phyloP scores from a whole-genome alignment of 2,797 vertebrate genomes.

The Pogoniulus pusillus region DNA sequence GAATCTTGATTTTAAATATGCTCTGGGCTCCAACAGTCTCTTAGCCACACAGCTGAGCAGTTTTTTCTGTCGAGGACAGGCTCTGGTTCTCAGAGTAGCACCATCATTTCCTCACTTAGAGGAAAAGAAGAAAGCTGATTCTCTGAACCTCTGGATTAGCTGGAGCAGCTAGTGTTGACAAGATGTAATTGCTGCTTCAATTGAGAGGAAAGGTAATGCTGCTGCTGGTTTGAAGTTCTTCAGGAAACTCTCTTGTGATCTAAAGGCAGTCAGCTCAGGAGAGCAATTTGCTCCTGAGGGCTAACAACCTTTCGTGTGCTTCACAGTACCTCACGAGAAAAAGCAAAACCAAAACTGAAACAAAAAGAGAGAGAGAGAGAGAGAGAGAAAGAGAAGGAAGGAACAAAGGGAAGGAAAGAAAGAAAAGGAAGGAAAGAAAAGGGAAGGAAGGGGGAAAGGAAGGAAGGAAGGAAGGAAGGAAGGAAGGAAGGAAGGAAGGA shows the following conservation, averaged over 20 bases:
- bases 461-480: too few relatives aligned
- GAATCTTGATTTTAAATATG: constrained; percentile 34
- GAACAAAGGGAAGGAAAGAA: too few relatives aligned
- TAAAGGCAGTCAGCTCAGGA: neutral
- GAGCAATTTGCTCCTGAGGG: constrained; percentile 12
- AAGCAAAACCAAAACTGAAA: too few relatives aligned
- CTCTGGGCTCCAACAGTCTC: neutral
- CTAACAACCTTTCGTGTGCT: neutral
- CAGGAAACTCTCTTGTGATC: constrained; percentile 17
- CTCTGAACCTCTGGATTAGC: constrained; percentile 60
- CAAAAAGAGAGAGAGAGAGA: too few relatives aligned
- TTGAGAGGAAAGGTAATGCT: neutral
- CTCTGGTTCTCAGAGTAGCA: neutral
- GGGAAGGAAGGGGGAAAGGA: too few relatives aligned
- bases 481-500: too few relatives aligned
- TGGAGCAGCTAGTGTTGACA: constrained; percentile 39
- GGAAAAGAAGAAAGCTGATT: neutral
- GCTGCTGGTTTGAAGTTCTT: constrained; percentile 33
- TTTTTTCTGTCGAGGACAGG: neutral
- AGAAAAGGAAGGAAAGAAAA: too few relatives aligned
- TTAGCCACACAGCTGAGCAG: constrained; percentile 1
- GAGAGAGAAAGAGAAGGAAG: neutral
- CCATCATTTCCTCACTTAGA: constrained; percentile 29
- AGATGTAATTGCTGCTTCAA: constrained; percentile 41
- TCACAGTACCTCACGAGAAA: neutral